Conservation (phyloP, 1,140 invertebrate species). For the Drosophila oshimai region DNA sequence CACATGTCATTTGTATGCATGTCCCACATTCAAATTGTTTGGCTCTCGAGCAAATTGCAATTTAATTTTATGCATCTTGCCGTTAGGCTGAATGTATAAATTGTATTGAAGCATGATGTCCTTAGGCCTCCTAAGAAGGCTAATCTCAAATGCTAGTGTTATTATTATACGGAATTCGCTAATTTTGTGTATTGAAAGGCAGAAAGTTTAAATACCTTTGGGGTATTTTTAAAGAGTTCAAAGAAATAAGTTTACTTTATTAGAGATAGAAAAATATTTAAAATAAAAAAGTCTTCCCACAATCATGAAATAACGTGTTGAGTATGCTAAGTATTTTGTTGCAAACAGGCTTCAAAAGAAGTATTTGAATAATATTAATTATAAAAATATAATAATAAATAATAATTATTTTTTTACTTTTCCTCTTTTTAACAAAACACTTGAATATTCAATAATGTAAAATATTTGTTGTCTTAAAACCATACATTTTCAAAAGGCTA, state of each 20-base stretch:
- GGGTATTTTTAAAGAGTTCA: not conserved
- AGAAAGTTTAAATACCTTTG: constrained; percentile 4
- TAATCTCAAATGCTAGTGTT: constrained; percentile 50
- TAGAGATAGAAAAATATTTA: not conserved
- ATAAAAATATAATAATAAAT: not conserved
- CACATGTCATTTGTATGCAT: constrained; percentile 8
- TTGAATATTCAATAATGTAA: no score
- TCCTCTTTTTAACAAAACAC: no score
- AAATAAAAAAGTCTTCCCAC: no score
- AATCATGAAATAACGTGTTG: no score
- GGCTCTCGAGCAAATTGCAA: constrained; percentile 51
- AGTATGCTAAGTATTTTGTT: no score
- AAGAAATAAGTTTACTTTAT: no score
- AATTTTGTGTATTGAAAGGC: not conserved
- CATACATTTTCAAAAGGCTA: no score
- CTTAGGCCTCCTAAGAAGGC: constrained; percentile 46
- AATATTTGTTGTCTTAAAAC: no score
- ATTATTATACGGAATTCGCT: constrained; percentile 7
- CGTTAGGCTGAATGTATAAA: constrained; percentile 18
- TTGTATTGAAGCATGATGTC: constrained; percentile 30
- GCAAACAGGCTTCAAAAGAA: no score
- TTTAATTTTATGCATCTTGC: constrained; percentile 56
- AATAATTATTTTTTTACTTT: no score
- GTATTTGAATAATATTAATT: no score
- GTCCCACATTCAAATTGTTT: constrained; percentile 1